Evolutionary conservation across 2,113 vertebrate genomes (phyloP).

Genomic region (Malurus alboscapulatus): DNA sequence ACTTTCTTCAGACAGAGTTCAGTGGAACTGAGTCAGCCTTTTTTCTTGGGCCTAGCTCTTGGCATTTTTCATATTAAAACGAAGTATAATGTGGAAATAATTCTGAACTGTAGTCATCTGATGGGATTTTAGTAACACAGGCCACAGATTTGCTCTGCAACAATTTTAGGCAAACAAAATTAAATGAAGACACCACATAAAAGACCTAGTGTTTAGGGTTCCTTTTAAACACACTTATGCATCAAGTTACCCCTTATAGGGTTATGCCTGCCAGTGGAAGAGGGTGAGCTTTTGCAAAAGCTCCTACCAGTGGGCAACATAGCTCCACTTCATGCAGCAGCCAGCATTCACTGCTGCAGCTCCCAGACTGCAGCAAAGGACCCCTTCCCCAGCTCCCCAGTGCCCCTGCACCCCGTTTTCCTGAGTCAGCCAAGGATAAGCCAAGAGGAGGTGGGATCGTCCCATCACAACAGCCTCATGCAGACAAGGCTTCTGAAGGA

Average conservation of each 20-base stretch:
- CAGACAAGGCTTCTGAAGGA: slow-evolving; percentile 10
- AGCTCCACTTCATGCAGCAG: neutral
- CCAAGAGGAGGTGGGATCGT: neutral
- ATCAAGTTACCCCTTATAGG: neutral
- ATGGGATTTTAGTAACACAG: slow-evolving; percentile 1
- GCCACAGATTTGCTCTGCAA: neutral
- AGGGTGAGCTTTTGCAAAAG: accelerated
- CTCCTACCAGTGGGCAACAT: neutral
- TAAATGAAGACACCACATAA: neutral
- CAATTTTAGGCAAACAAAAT: neutral
- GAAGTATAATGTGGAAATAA: slow-evolving; percentile 53
- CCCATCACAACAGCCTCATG: neutral
- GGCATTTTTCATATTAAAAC: slow-evolving; percentile 57
- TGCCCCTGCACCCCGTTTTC: neutral
- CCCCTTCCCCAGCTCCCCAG: neutral
- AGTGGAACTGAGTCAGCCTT: slow-evolving; percentile 48
- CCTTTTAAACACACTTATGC: neutral
- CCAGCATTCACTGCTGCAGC: neutral
- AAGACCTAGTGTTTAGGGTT: neutral
- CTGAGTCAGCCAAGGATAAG: neutral
- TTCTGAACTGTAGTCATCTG: slow-evolving; percentile 12
- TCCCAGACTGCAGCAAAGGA: neutral
- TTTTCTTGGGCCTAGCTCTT: slow-evolving; percentile 49
- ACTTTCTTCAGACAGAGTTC: slow-evolving; percentile 48
- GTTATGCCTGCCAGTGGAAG: neutral